Conservation (phyloP, 2,113 vertebrate genomes). For the Eulemur macaco region DNA sequence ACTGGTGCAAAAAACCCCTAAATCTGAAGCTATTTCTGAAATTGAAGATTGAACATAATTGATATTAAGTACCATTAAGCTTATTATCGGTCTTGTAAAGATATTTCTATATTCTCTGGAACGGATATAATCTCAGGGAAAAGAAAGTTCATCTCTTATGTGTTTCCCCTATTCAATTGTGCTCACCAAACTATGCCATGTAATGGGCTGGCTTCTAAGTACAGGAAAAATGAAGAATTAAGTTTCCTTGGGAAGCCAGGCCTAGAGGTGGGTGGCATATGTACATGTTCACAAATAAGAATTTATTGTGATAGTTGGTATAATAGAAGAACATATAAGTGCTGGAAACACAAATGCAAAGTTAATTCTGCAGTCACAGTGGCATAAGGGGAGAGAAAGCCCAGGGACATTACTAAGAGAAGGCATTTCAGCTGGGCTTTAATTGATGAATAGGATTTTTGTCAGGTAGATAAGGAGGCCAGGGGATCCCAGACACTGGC, state of each 20-base stretch:
- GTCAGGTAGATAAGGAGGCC: background rate
- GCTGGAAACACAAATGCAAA: background rate
- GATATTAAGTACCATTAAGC: constrained; percentile 79
- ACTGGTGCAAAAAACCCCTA: constrained; percentile 36
- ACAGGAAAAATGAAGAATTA: background rate
- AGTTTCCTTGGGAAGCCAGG: background rate
- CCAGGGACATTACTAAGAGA: constrained; percentile 26
- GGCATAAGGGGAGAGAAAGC: background rate
- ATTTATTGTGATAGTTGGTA: background rate
- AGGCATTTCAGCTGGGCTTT: background rate
- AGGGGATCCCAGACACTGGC: background rate
- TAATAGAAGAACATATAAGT: background rate
- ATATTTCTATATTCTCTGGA: constrained; percentile 61
- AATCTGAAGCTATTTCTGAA: constrained; percentile 76
- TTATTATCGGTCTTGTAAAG: constrained; percentile 74
- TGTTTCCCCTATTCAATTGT: constrained; percentile 57
- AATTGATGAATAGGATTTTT: background rate
- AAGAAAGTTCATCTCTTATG: constrained; percentile 59
- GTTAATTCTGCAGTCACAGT: background rate
- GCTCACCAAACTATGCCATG: constrained; percentile 7
- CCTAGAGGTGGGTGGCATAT: background rate
- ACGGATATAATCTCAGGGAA: constrained; percentile 59
- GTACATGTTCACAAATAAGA: background rate
- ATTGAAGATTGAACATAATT: constrained; percentile 77
- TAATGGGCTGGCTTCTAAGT: background rate